These are phyloP conservation scores for Drosophila anomelani DNA, from an alignment of 2,888 invertebrate species.

Conservation along the genomic window DNA sequence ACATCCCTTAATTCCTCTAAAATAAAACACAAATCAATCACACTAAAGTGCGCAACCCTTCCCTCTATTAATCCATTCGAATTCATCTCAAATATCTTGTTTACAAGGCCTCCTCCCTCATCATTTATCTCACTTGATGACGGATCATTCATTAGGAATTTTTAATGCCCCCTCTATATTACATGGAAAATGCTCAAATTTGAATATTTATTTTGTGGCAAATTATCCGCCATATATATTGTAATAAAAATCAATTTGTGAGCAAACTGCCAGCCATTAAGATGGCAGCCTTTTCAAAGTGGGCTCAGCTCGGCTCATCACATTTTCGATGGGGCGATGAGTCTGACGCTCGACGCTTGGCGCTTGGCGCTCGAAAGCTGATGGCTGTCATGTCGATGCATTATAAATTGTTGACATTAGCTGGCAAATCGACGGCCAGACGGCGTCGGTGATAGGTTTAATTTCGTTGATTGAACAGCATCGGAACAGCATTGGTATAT, in stretches of 20 bases:
- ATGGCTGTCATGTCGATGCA: constrained; percentile 56
- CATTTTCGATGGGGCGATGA: constrained; percentile 34
- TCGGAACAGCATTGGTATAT: constrained; percentile 9
- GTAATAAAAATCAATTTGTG: constrained; percentile 67
- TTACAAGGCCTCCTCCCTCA: not conserved
- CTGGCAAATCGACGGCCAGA: constrained; percentile 50
- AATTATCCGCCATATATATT: constrained; percentile 40
- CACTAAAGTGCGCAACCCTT: not conserved
- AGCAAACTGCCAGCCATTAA: constrained; percentile 58
- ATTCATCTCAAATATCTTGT: not conserved
- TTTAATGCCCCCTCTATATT: constrained; percentile 16
- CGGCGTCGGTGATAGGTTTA: constrained; percentile 44
- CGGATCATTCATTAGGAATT: constrained; percentile 28
- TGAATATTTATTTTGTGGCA: constrained; percentile 46
- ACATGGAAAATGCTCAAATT: constrained; percentile 24
- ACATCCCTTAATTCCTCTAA: not conserved
- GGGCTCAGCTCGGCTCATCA: constrained; percentile 12
- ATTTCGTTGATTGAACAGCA: constrained; percentile 57
- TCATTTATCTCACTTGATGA: constrained; percentile 40
- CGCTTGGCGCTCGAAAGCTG: constrained; percentile 21
- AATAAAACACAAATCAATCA: not conserved
- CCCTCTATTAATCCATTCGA: not conserved
- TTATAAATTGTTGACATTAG: constrained; percentile 72
- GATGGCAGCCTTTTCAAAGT: constrained; percentile 25
- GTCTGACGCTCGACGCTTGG: constrained; percentile 4